Base-by-base conservation (phyloP, 2,113 vertebrate species). In the Mus pahari region DNA sequence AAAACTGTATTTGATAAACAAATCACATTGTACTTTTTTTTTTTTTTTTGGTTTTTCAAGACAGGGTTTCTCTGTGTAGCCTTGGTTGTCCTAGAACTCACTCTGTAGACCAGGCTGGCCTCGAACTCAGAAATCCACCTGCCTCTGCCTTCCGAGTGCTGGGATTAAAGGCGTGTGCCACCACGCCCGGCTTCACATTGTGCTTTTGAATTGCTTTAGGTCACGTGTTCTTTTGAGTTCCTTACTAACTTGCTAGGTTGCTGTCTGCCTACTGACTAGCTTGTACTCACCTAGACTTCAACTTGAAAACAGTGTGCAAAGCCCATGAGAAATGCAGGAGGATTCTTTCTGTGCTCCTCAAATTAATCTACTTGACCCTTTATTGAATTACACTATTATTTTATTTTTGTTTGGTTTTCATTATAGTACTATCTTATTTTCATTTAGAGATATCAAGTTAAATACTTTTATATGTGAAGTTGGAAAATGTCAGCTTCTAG, bases 351-450 rank as follows among this genome's bases (percentile, higher is more conserved):
- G 62, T 79, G n/a, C 17, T 86, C 48, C 60, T 97, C 84, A 92
- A 91, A 90, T 94, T 96, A 96, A 95, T 31, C 83, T 88, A 88
- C 31, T 95, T 96, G 50, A n/a, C 53, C 89, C 36, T 95, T 97
- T 84, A 96, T 95, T 96, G 98, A 98, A 95, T 95, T 95, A 97
- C 95, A 86, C 94, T 97, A 98, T 96, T 89, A 95, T 94, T 96
- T 58, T 73, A 73, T 89, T 89, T 89, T 89, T 10, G 4, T 74
- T 95, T 96, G 50, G 42, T 70, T 92, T 42, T 93, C 74, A 74
- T 95, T 96, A 96, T 97, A 88, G 94, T 97, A 98, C 97, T 98
- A 96, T 98, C 98, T 98, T 98, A 98, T 98, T 98, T 98, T 98
- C 97, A 96, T 98, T 97, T 98, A 91, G 78, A 93, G 89, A 98